Evolutionary conservation across 2,888 invertebrate genomes (phyloP), one percentile per base, ranked within the genome.

Genomic region (Endomychus coccineus): DNA sequence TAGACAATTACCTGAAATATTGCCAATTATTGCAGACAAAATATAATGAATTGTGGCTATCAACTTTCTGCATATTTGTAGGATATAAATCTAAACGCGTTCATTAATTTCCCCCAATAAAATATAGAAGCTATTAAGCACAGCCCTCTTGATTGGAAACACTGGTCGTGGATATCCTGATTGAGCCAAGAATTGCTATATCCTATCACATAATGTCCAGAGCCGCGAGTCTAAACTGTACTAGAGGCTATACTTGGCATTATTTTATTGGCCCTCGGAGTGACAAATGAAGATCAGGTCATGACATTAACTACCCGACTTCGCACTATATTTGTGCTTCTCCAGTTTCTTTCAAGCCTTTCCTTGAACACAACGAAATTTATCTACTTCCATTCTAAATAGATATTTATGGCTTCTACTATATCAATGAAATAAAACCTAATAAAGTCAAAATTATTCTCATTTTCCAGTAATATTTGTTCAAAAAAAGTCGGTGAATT

Each of bases 221-320:
- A 55, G 34, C 29, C 14, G 29, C 45, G 46, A 47, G 45, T 46
- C 39, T 52, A 50, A 53, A 58, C 56, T 55, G 52, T 49, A 52
- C 53, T 51, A 54, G 55, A 56, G 53, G 56, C 53, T 55, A 58
- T 56, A 57, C 59, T 62, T 52, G 52, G 59, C 57, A 63, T 65
- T 62, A 64, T 66, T 67, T 66, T 66, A 66, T 67, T 63, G 64
- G 62, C 56, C 55, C 64, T 66, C 55, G 41, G 47, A 51, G 61
- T 66, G 66, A 67, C 62, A 64, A 65, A 67, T 66, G 65, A 60
- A 62, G 60, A 59, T 54, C 61, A 59, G 66, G 66, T 67, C 66
- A 56, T 62, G 67, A 66, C 67, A 62, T 63, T 65, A 66, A 66
- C 61, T 60, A 58, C 56, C 45, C 36, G 34, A 43, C 32, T 33